Percentiles rank a stretch among this genome's conserved stretches.
phyloP scores from a whole-genome alignment of 2,113 vertebrate species.

The Anhinga rufa region DNA sequence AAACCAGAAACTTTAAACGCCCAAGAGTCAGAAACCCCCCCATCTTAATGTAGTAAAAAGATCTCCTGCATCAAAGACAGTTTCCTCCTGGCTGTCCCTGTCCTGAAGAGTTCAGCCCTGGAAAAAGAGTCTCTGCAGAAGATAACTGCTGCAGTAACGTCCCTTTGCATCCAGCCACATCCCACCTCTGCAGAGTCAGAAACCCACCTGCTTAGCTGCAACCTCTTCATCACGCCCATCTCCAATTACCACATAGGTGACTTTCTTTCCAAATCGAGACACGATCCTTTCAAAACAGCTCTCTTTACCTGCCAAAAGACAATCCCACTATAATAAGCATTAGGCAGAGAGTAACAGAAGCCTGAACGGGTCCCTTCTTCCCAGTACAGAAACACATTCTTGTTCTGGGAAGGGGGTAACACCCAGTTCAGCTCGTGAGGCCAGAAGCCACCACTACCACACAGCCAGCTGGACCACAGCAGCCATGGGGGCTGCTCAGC shows the following conservation, averaged over 20 bases:
- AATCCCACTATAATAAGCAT: neutral
- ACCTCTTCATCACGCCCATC: conserved; percentile 97
- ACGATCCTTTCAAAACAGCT: conserved; percentile 97
- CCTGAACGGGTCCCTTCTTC: neutral
- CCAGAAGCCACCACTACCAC: neutral
- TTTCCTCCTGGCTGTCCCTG: neutral
- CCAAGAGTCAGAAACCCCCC: neutral
- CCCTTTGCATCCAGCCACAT: neutral
- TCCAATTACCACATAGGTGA: conserved; percentile 97
- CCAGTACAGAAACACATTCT: neutral
- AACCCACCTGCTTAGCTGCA: conserved; percentile 93
- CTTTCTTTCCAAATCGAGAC: conserved; percentile 95
- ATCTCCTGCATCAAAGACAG: neutral
- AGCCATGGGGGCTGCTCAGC: neutral
- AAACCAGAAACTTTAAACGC: neutral
- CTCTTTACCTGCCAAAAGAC: conserved; percentile 84
- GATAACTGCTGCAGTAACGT: neutral
- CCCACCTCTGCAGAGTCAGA: neutral
- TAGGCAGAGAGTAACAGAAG: neutral
- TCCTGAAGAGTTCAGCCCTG: neutral
- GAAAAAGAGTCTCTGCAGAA: neutral
- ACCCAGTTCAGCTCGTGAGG: neutral
- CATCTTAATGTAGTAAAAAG: neutral
- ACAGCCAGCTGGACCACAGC: neutral
- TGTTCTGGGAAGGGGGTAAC: neutral